Conservation (phyloP, 2,888 invertebrate species). For the Tolmerus cingulatus region DNA sequence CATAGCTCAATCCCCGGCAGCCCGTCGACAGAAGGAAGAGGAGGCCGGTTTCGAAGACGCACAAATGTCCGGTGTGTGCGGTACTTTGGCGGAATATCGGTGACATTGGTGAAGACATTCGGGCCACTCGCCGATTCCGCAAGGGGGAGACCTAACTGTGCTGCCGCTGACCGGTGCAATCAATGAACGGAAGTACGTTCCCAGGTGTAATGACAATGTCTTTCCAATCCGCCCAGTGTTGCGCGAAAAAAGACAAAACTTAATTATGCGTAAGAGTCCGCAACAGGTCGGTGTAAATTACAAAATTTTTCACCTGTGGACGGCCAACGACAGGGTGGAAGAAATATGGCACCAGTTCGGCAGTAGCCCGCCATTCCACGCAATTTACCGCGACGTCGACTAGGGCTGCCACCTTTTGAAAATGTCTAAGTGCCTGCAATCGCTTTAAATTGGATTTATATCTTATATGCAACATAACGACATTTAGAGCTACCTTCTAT, state of each 20-base stretch:
- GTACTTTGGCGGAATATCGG: background rate
- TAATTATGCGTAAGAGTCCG: slow-evolving; percentile 17
- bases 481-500: background rate
- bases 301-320: background rate
- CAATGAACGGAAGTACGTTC: slow-evolving; percentile 24
- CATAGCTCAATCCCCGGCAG: background rate
- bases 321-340: background rate
- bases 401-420: background rate
- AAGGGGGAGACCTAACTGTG: slow-evolving; percentile 10
- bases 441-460: background rate
- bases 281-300: slow-evolving; percentile 29
- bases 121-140: background rate
- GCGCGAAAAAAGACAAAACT: slow-evolving; percentile 25
- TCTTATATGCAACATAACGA: background rate
- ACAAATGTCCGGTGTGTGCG: background rate
- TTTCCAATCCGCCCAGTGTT: background rate
- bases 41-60: background rate
- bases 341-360: background rate
- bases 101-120: background rate
- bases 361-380: background rate
- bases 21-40: background rate
- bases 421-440: background rate
- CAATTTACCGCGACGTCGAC: background rate
- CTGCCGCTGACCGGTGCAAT: background rate
- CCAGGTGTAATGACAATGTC: slow-evolving; percentile 32